Percentiles rank a stretch among this genome's conserved stretches.
These are phyloP conservation scores for Tympanuchus pallidicinctus DNA, from an alignment of 2,113 vertebrate genomes.

Conservation along the genomic window DNA sequence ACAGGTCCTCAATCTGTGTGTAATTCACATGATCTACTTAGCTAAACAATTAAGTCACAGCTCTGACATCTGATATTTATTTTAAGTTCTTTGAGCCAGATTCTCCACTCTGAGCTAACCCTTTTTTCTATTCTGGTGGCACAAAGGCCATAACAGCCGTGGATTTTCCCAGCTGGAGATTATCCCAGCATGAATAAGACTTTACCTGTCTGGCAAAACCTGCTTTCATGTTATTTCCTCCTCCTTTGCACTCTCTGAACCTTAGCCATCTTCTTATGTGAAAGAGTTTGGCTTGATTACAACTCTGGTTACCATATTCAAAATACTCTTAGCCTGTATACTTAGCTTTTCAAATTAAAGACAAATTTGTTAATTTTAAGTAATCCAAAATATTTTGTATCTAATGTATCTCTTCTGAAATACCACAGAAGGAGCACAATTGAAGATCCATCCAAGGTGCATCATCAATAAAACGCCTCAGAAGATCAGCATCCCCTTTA, in stretches of 20 bases:
- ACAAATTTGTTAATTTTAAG: not conserved
- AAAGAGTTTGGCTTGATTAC: not conserved
- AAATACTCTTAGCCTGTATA: not conserved
- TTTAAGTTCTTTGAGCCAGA: slow-evolving; percentile 69
- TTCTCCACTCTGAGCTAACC: slow-evolving; percentile 28
- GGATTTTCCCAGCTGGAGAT: slow-evolving; percentile 41
- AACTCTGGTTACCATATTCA: not conserved
- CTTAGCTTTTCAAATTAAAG: not conserved
- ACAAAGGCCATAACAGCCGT: not conserved
- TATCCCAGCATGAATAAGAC: not conserved
- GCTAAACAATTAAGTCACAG: slow-evolving; percentile 75
- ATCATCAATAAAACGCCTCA: not conserved
- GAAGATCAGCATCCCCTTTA: not conserved
- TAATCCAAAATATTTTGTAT: not conserved
- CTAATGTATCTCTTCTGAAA: not conserved
- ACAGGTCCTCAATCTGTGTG: slow-evolving; percentile 49
- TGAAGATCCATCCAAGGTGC: not conserved
- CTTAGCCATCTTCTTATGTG: not conserved
- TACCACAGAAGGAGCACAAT: not conserved
- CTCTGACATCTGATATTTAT: slow-evolving; percentile 72
- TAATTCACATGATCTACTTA: slow-evolving; percentile 71
- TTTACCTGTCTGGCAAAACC: slow-evolving; percentile 15
- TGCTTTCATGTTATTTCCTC: not conserved
- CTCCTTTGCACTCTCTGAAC: not conserved
- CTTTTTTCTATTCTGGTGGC: slow-evolving; percentile 55